Conservation (phyloP, 2,113 vertebrate genomes). For the Osmerus mordax region DNA sequence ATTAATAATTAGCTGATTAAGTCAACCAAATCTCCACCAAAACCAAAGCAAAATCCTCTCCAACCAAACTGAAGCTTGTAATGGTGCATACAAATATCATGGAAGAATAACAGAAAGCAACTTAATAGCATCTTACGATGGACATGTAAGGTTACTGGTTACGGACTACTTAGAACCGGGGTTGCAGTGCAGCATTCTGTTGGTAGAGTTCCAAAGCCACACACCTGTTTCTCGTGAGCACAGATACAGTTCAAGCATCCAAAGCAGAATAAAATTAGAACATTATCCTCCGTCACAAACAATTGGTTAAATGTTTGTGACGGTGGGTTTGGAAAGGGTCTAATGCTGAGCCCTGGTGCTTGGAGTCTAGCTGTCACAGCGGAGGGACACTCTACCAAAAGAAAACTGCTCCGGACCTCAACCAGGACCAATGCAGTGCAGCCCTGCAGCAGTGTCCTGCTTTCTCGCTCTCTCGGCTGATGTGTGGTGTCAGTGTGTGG, state of each 20-base stretch:
- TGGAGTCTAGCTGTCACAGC: constrained; percentile 29
- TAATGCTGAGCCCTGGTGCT: constrained; percentile 31
- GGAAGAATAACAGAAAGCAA: constrained; percentile 50
- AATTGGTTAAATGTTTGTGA: constrained; percentile 74
- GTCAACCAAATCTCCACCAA: not conserved
- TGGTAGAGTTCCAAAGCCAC: constrained; percentile 49
- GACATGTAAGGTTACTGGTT: constrained; percentile 55
- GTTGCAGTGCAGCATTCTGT: constrained; percentile 48
- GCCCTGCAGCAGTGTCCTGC: not conserved
- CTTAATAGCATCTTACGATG: constrained; percentile 33
- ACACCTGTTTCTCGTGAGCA: constrained; percentile 19
- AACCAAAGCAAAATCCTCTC: constrained; percentile 4
- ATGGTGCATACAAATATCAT: constrained; percentile 49
- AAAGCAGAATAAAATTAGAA: constrained; percentile 21
- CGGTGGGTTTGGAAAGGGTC: constrained; percentile 19
- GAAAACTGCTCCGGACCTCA: constrained; percentile 42
- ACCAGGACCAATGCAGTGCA: constrained; percentile 65
- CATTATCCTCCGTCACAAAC: constrained; percentile 65
- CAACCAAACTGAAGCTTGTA: constrained; percentile 22
- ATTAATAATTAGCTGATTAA: constrained; percentile 18
- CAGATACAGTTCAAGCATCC: constrained; percentile 42
- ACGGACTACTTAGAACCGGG: constrained; percentile 41
- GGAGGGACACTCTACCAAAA: constrained; percentile 46
- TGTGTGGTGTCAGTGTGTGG: constrained; percentile 67
- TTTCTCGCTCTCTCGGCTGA: constrained; percentile 26